These are phyloP conservation scores for Platalea minor DNA, from an alignment of 2,797 vertebrate species.

Conservation along the genomic window DNA sequence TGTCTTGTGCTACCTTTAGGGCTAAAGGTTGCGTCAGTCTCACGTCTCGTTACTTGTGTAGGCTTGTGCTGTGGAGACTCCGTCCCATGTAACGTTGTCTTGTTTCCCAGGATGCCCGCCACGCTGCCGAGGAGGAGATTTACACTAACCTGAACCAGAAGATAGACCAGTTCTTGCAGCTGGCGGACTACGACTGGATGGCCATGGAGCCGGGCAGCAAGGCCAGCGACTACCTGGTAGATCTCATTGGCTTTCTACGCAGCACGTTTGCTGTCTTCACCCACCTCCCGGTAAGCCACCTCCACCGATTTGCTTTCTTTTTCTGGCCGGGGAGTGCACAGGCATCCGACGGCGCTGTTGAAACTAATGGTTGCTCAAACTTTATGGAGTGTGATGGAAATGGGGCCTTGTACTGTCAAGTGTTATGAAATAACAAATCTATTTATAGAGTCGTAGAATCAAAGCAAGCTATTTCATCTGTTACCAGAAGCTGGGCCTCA, in stretches of 20 bases:
- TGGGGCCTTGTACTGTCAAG: rapidly evolving
- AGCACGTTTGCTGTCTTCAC: constrained; percentile 97
- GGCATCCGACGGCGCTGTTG: not conserved
- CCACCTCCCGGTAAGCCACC: constrained; percentile 89
- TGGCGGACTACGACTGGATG: constrained; percentile 95
- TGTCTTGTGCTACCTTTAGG: too few species aligned
- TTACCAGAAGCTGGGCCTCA: rapidly evolving
- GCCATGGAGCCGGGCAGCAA: constrained; percentile 73
- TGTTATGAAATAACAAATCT: not conserved
- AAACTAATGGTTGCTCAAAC: not conserved
- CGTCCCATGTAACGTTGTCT: rapidly evolving
- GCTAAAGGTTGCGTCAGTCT: not conserved
- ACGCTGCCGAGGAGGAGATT: constrained; percentile 94
- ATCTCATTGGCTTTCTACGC: constrained; percentile 91
- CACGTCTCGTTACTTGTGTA: rapidly evolving
- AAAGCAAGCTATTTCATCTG: not conserved
- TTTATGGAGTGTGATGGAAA: not conserved
- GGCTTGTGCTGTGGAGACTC: not conserved
- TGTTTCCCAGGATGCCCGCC: constrained; percentile 86
- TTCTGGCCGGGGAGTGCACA: rapidly evolving
- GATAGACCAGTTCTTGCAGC: constrained; percentile 97
- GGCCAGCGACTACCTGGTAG: constrained; percentile 89
- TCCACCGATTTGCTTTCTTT: not conserved
- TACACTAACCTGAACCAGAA: constrained; percentile 96
- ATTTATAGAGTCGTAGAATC: not conserved